phyloP scores from a whole-genome alignment of 2,113 vertebrate species.

The Chauna torquata region DNA sequence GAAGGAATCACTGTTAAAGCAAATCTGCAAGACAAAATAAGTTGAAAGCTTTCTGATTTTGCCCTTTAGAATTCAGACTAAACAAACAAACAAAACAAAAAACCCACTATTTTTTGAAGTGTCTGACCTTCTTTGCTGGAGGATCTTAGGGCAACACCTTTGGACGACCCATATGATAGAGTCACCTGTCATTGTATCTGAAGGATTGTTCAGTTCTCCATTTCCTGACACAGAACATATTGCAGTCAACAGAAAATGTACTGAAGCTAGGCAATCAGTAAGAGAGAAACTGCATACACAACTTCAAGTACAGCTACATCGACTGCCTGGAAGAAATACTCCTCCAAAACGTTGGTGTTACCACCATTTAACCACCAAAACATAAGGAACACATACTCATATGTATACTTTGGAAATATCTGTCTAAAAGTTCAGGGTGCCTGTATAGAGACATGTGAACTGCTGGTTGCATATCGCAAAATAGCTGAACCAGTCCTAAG shows the following conservation, averaged over 20 bases:
- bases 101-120: not conserved
- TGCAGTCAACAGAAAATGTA: not conserved
- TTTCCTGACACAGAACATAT: not conserved
- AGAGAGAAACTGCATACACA: not conserved
- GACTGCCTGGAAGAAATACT: not conserved
- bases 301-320: not conserved
- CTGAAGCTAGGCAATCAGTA: not conserved
- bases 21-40: not conserved
- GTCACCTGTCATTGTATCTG: not conserved
- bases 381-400: not conserved
- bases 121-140: not conserved
- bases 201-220: not conserved
- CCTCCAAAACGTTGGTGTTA: not conserved
- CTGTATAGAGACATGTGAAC: not conserved
- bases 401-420: not conserved
- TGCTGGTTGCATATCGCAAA: not conserved
- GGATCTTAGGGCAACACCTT: not conserved
- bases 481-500: not conserved
- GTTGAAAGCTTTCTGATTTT: not conserved
- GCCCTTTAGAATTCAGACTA: not conserved
- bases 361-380: not conserved
- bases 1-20: not conserved
- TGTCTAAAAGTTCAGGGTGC: not conserved
- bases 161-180: not conserved
- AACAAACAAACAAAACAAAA: not conserved